Evolutionary conservation across 1,140 invertebrate species (phyloP).

Genomic region (Drosophila athabasca): DNA sequence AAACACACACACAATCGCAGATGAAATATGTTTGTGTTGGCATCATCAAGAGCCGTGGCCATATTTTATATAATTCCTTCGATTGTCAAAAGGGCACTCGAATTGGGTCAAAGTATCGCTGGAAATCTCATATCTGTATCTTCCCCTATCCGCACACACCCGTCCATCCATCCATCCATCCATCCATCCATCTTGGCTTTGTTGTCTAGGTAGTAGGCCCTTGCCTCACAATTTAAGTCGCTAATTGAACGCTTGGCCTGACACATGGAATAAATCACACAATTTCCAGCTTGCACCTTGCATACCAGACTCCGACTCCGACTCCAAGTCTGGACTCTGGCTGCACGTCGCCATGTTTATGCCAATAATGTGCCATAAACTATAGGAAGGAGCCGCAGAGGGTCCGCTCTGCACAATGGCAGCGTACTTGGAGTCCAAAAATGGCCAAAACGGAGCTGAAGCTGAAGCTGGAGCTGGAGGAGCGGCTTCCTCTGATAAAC

Average conservation of each 20-base stretch:
- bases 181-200: not conserved
- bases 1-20: not conserved
- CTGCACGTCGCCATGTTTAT: slow-evolving; percentile 79
- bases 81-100: slow-evolving; percentile 41
- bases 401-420: slow-evolving; percentile 16
- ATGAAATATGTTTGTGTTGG: slow-evolving; percentile 70
- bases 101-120: slow-evolving; percentile 55
- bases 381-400: slow-evolving; percentile 67
- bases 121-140: slow-evolving; percentile 6
- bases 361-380: slow-evolving; percentile 83
- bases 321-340: slow-evolving; percentile 3
- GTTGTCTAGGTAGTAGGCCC: slow-evolving; percentile 31
- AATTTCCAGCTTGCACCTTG: slow-evolving; percentile 71
- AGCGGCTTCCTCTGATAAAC: slow-evolving; percentile 74
- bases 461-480: not conserved
- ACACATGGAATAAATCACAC: slow-evolving; percentile 83
- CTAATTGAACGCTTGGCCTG: slow-evolving; percentile 83
- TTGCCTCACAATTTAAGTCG: slow-evolving; percentile 74
- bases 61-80: slow-evolving; percentile 54
- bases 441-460: slow-evolving; percentile 32
- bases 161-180: too few relatives aligned
- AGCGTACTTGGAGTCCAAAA: slow-evolving; percentile 66
- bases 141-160: not conserved
- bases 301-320: slow-evolving; percentile 29
- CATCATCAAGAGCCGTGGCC: slow-evolving; percentile 37